Percentiles rank a stretch among this genome's conserved stretches.
phyloP scores from a whole-genome alignment of 2,113 vertebrate species.

The Callaeas wilsoni region DNA sequence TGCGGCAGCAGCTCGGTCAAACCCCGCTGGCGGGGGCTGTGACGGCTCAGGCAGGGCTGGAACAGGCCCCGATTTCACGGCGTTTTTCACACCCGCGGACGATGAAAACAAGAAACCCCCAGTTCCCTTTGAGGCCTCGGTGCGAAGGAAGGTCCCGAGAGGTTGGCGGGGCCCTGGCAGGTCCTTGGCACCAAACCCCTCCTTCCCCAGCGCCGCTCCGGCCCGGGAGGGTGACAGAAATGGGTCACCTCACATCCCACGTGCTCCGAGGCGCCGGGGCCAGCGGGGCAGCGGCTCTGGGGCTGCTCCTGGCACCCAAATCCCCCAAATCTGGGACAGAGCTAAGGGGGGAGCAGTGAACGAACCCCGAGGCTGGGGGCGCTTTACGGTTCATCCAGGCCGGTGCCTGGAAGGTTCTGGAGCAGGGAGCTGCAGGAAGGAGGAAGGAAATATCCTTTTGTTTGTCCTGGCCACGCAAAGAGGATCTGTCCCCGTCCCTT shows the following conservation, averaged over 20 bases:
- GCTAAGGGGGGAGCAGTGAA: background rate
- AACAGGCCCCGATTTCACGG: background rate
- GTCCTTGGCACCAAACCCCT: background rate
- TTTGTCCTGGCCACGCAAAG: background rate
- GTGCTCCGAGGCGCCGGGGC: background rate
- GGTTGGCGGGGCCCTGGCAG: background rate
- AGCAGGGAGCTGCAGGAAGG: background rate
- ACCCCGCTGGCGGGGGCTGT: accelerated
- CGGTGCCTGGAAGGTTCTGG: background rate
- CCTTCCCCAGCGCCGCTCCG: background rate
- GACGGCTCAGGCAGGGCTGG: background rate
- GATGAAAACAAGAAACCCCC: background rate
- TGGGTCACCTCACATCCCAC: conserved; percentile 10
- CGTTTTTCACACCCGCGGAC: background rate
- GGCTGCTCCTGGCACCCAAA: background rate
- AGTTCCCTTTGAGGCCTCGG: background rate
- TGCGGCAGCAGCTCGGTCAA: background rate
- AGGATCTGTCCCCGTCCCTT: background rate
- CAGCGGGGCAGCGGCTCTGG: background rate
- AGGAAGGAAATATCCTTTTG: background rate
- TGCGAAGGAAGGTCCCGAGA: background rate
- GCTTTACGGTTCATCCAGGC: background rate
- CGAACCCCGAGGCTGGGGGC: background rate
- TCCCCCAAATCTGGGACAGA: background rate
- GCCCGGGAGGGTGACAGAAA: conserved; percentile 4